Percentiles rank a stretch among this genome's conserved stretches.
These are phyloP conservation scores for Fregata magnificens DNA, from an alignment of 2,113 vertebrate species.

Conservation along the genomic window DNA sequence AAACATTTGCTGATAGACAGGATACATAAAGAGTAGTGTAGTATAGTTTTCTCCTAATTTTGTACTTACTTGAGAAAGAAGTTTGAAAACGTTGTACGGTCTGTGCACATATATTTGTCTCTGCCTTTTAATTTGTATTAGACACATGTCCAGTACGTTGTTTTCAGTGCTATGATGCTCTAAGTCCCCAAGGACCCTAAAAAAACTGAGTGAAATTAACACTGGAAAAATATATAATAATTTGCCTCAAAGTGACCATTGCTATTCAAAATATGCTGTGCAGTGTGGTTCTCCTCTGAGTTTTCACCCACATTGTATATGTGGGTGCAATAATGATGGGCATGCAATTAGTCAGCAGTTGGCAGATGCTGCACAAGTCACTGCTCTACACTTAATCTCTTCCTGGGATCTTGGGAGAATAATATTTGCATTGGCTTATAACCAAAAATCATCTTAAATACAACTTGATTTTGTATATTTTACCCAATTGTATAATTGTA, in stretches of 20 bases:
- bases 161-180: background rate
- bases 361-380: background rate
- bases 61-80: background rate
- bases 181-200: background rate
- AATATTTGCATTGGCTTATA: slow-evolving; percentile 63
- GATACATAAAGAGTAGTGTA: background rate
- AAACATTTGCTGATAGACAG: slow-evolving; percentile 10
- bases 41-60: background rate
- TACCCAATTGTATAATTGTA: slow-evolving; percentile 44
- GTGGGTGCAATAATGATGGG: background rate
- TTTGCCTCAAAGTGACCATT: background rate
- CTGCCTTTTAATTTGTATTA: background rate
- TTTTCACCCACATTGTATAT: background rate
- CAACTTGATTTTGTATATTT: slow-evolving; percentile 49
- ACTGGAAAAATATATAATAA: background rate
- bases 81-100: background rate
- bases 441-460: slow-evolving; percentile 31
- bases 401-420: slow-evolving; percentile 45
- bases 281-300: background rate
- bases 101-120: background rate
- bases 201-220: slow-evolving; percentile 1
- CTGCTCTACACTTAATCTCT: slow-evolving; percentile 32
- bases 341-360: slow-evolving; percentile 30
- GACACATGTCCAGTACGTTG: background rate
- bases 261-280: background rate